Percentiles rank a stretch among this genome's conserved stretches.
Conservation (phyloP, 2,113 vertebrate genomes). For the Orthochromis indermauri region DNA sequence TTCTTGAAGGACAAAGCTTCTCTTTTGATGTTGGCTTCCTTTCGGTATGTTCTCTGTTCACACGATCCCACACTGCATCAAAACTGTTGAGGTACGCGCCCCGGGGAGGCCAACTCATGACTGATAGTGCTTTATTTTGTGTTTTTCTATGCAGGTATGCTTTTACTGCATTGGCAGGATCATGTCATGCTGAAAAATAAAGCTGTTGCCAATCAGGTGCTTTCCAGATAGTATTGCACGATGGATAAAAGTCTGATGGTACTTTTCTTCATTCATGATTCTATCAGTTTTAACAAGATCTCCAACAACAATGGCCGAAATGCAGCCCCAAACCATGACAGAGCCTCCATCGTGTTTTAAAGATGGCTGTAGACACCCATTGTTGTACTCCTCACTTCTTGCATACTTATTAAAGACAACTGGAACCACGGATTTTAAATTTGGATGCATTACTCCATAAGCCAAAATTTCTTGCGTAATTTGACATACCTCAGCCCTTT, state of each 20-base stretch:
- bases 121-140: background rate
- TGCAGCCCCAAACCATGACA: background rate
- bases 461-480: background rate
- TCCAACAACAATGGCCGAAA: background rate
- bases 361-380: background rate
- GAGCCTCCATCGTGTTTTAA: background rate
- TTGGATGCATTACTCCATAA: background rate
- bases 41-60: background rate
- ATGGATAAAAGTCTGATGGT: background rate
- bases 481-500: background rate
- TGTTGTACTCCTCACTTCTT: background rate
- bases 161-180: background rate
- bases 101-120: background rate
- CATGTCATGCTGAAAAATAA: accelerated
- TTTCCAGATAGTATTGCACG: background rate
- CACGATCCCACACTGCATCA: background rate
- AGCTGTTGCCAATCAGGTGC: background rate
- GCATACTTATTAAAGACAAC: background rate
- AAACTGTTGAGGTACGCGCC: background rate
- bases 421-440: accelerated
- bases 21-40: background rate
- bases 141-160: background rate
- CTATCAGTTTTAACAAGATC: background rate
- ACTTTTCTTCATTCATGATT: accelerated
- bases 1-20: background rate